Evolutionary conservation across 2,797 vertebrate species (phyloP), one percentile per base, ranked within the genome.

Genomic region (Otolemur crassicaudatus): DNA sequence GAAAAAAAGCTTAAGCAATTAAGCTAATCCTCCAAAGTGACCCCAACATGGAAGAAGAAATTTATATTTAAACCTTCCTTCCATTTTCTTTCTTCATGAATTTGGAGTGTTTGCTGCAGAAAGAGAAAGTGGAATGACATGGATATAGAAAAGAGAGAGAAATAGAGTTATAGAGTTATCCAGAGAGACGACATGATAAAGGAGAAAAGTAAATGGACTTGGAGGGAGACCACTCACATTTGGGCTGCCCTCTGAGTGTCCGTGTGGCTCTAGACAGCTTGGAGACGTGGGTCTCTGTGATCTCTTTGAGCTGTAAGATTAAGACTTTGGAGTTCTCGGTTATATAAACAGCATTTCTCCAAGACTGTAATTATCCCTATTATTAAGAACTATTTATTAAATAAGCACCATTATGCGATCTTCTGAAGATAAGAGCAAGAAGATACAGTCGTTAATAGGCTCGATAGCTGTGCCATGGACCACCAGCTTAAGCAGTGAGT

Each of bases 371-470:
- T 82, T 91, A 76, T 69, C 76, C 31, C 14, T 56, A 83, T 58
- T 85, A 92, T 94, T 34, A 81, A 92, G 65, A 96, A 85, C 53
- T 92, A 79, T 88, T 95, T 95, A 88, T 85, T 86, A 80, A 93
- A 40, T 76, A 87, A 90, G 63, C 9, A 22, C 22, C 17, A 76
- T 14, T 53, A 7, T 73, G 46, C 53, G 77, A 37, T 77, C 93
- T 92, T 95, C 46, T 92, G 60, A 93, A 86, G 87, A 88, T 77
- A 94, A 93, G 34, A 90, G 31, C 37, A 87, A 88, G 82, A 94
- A 60, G 34, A 46, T 16, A 72, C 56, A 70, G 19, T 82, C 53
- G 29, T 84, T 80, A 61, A 61, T 3, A 40, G 53, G n/a, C 20
- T 37, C 58, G 37, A 61, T 1, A 65, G n/a, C 63, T 82, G 8